Percentiles rank a stretch among this genome's conserved stretches.
phyloP scores from a whole-genome alignment of 2,113 vertebrate genomes.

The Planiliza haematocheilus region DNA sequence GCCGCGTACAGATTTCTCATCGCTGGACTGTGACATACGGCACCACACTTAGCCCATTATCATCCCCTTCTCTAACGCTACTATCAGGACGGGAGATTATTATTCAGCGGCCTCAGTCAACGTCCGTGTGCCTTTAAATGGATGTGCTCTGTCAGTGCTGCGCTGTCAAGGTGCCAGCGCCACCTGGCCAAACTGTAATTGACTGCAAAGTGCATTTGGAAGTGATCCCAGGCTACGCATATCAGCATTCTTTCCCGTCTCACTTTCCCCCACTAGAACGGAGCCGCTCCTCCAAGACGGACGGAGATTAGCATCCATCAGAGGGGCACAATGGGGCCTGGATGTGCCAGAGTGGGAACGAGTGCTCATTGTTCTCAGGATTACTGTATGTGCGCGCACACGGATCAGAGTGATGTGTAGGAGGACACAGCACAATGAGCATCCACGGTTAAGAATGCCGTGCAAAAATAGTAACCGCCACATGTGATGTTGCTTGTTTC shows the following conservation, averaged over 20 bases:
- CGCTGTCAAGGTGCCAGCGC: slow-evolving; percentile 70
- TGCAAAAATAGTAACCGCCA: slow-evolving; percentile 68
- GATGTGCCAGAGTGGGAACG: slow-evolving; percentile 50
- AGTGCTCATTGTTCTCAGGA: slow-evolving; percentile 68
- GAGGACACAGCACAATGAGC: slow-evolving; percentile 60
- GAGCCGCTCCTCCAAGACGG: slow-evolving; percentile 60
- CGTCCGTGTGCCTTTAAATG: slow-evolving; percentile 71
- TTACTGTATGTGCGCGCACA: slow-evolving; percentile 56
- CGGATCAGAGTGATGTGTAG: slow-evolving; percentile 57
- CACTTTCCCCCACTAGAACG: slow-evolving; percentile 51
- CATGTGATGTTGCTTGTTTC: slow-evolving; percentile 51
- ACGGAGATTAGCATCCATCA: slow-evolving; percentile 70
- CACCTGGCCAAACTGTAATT: slow-evolving; percentile 81
- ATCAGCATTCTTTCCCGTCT: slow-evolving; percentile 68
- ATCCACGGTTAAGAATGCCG: slow-evolving; percentile 20
- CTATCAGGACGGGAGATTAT: slow-evolving; percentile 49
- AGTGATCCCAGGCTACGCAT: slow-evolving; percentile 61
- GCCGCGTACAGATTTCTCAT: slow-evolving; percentile 45
- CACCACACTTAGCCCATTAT: slow-evolving; percentile 42
- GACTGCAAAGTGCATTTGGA: slow-evolving; percentile 81
- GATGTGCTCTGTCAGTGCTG: slow-evolving; percentile 62
- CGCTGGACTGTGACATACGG: slow-evolving; percentile 53
- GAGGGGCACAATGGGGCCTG: slow-evolving; percentile 52
- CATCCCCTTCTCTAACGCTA: slow-evolving; percentile 35
- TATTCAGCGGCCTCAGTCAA: slow-evolving; percentile 45